A percentile compares a stretch with the other conserved stretches of the same genome.
Conservation (phyloP, 1,140 invertebrate species). For the Hyles euphorbiae region DNA sequence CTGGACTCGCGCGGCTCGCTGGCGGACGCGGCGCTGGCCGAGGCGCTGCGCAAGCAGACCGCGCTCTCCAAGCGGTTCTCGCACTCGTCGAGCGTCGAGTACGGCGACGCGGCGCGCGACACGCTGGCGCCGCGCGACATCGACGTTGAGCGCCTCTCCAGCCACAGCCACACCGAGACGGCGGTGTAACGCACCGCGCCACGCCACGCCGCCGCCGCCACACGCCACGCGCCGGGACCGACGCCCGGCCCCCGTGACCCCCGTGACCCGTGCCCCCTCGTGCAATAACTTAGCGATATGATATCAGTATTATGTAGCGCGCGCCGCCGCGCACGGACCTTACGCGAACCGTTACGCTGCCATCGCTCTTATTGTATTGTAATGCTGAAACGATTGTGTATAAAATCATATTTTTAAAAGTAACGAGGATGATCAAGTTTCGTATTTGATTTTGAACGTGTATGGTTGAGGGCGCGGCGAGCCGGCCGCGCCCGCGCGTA, state of each 20-base stretch:
- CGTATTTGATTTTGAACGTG: conserved; percentile 38
- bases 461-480: conserved; percentile 18
- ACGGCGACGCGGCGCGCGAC: conserved; percentile 91
- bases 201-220: conserved; percentile 27
- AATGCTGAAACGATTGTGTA: conserved; percentile 46
- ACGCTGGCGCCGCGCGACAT: conserved; percentile 92
- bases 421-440: conserved; percentile 41
- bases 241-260: conserved; percentile 14
- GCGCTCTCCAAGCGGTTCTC: conserved; percentile 92
- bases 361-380: conserved; percentile 40
- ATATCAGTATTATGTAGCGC: conserved; percentile 32
- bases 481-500: conserved; percentile 19
- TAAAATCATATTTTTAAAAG: conserved; percentile 52
- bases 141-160: conserved; percentile 92
- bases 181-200: conserved; percentile 82
- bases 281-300: conserved; percentile 33
- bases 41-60: conserved; percentile 93
- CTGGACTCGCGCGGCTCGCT: conserved; percentile 96
- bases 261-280: conserved; percentile 25
- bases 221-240: conserved; percentile 20
- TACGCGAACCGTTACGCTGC: conserved; percentile 39
- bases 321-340: conserved; percentile 31
- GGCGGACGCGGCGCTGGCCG: conserved; percentile 90
- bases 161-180: conserved; percentile 94
- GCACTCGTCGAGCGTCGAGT: conserved; percentile 92